phyloP scores from a whole-genome alignment of 2,113 vertebrate species.

The Leuciscus idus region DNA sequence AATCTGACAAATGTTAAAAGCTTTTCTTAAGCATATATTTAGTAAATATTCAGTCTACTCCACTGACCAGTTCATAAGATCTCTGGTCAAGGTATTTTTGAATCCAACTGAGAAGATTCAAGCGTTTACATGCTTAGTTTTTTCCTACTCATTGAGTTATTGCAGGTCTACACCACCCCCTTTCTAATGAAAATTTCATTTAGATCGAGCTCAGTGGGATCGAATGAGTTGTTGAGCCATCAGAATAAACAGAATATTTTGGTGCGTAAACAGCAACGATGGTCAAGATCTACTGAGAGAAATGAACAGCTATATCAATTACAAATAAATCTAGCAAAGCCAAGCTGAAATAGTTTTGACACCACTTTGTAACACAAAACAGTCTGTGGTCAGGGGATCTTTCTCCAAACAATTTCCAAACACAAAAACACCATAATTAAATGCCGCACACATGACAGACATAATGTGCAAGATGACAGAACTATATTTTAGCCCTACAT shows the following conservation, averaged over 20 bases:
- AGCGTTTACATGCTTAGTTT: background rate
- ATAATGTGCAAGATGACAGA: background rate
- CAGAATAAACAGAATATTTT: background rate
- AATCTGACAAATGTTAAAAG: background rate
- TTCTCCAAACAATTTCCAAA: background rate
- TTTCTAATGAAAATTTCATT: background rate
- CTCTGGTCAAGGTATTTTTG: background rate
- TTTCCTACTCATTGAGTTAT: background rate
- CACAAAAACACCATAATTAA: background rate
- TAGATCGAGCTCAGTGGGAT: background rate
- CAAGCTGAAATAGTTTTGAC: background rate
- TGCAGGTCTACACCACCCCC: background rate
- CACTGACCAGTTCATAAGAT: background rate
- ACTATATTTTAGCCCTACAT: conserved; percentile 2
- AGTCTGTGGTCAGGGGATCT: background rate
- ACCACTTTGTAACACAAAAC: background rate
- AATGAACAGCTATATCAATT: background rate
- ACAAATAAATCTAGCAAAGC: background rate
- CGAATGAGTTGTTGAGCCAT: background rate
- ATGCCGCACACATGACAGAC: background rate
- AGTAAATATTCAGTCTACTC: background rate
- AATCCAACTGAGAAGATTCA: background rate
- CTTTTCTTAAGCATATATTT: background rate
- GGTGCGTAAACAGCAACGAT: background rate
- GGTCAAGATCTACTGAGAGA: background rate